Conservation (phyloP, 2,888 invertebrate species). For the Alentia gelatinosa region DNA sequence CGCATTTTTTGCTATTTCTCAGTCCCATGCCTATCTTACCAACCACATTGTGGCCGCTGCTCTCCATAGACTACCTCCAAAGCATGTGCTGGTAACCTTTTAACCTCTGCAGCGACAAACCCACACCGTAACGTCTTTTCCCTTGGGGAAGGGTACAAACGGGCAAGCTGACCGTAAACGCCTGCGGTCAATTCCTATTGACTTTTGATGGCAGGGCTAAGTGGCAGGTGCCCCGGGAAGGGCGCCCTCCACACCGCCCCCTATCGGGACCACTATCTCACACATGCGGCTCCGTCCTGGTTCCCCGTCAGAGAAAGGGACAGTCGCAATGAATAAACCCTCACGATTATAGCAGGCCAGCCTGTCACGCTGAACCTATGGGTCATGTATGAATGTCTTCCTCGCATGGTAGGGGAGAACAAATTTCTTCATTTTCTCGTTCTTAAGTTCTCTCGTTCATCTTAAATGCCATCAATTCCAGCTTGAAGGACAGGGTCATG, state of each 20-base stretch:
- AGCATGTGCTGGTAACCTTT: too few relatives aligned
- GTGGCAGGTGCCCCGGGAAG: constrained; percentile 14
- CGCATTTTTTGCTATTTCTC: not conserved
- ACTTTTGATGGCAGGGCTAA: constrained; percentile 33
- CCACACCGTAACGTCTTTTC: not conserved
- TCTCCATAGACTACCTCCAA: not conserved
- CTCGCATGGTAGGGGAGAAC: too few relatives aligned
- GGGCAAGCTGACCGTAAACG: not conserved
- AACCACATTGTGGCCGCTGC: not conserved
- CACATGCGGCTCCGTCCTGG: not conserved
- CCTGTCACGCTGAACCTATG: not conserved
- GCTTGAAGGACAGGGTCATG: too few relatives aligned
- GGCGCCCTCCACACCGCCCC: not conserved
- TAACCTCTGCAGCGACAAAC: too few relatives aligned
- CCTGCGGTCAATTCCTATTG: constrained; percentile 35
- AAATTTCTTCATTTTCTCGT: too few relatives aligned
- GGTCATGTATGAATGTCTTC: too few relatives aligned
- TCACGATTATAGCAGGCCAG: not conserved
- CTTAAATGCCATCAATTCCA: too few relatives aligned
- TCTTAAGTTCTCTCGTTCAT: too few relatives aligned
- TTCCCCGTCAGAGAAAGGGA: not conserved
- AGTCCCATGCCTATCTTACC: not conserved
- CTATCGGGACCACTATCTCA: not conserved
- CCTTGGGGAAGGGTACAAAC: not conserved
- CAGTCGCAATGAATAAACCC: not conserved